A percentile compares a stretch with the other conserved stretches of the same genome.
Evolutionary conservation across 2,113 vertebrate genomes (phyloP).

Genomic region (Paraplagusia blochii): DNA sequence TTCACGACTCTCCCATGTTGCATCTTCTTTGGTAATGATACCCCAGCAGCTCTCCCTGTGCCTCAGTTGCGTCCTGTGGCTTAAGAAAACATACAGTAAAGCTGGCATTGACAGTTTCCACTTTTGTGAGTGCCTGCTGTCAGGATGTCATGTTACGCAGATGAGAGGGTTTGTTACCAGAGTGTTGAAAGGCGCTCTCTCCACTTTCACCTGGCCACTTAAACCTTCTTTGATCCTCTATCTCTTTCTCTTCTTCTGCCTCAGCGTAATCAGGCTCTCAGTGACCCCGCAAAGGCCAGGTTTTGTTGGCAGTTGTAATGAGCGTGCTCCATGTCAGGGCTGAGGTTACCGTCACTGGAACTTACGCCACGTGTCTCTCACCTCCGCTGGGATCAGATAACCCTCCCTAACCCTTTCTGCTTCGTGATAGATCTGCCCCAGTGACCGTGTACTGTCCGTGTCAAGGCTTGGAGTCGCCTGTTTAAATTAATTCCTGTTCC

Average conservation of each 20-base stretch:
- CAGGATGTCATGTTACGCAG: slow-evolving; percentile 42
- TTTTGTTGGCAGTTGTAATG: slow-evolving; percentile 77
- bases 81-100: neutral
- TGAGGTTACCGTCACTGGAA: slow-evolving; percentile 61
- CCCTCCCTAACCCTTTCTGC: slow-evolving; percentile 23
- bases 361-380: slow-evolving; percentile 58
- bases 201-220: slow-evolving; percentile 49
- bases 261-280: slow-evolving; percentile 65
- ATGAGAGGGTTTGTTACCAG: slow-evolving; percentile 54
- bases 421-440: slow-evolving; percentile 1
- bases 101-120: neutral
- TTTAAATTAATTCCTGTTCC: slow-evolving; percentile 31
- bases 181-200: slow-evolving; percentile 45
- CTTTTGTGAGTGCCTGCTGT: slow-evolving; percentile 35
- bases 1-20: no score
- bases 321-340: slow-evolving; percentile 61
- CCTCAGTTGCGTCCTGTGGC: no score
- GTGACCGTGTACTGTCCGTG: neutral
- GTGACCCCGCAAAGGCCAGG: slow-evolving; percentile 64
- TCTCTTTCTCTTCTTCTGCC: slow-evolving; percentile 36
- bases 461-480: slow-evolving; percentile 10
- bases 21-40: no score
- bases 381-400: slow-evolving; percentile 56
- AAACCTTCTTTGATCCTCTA: slow-evolving; percentile 36
- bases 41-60: no score